Conservation (phyloP, 2,113 vertebrate genomes). For the Collichthys lucidus region DNA sequence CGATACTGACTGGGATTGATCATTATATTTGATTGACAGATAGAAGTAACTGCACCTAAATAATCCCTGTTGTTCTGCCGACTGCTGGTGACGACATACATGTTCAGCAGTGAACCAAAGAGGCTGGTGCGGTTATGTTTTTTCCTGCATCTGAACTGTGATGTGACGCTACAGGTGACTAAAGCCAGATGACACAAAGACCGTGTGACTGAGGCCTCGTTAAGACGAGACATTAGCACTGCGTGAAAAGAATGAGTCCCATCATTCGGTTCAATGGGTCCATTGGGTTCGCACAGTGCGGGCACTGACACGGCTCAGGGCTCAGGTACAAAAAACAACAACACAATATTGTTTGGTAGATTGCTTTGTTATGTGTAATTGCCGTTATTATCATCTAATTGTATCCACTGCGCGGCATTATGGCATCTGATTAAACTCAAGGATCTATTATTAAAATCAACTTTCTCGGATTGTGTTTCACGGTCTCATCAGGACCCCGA, state of each 20-base stretch:
- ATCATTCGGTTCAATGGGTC: constrained; percentile 49
- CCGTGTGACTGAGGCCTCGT: constrained; percentile 16
- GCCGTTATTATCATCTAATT: too few relatives aligned
- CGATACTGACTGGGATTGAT: too few relatives aligned
- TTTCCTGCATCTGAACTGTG: too few relatives aligned
- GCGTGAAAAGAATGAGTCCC: background rate
- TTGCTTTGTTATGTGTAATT: constrained; percentile 23
- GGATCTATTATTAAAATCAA: background rate
- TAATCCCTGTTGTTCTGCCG: background rate
- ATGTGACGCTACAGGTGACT: too few relatives aligned
- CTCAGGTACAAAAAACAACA: background rate
- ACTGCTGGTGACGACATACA: background rate
- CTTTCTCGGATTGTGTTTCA: background rate
- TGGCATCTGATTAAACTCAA: background rate
- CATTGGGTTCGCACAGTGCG: constrained; percentile 11
- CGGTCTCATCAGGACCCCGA: background rate
- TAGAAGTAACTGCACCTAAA: background rate
- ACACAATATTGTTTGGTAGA: constrained; percentile 5
- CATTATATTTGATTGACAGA: too few relatives aligned
- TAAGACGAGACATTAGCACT: background rate
- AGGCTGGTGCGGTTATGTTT: too few relatives aligned
- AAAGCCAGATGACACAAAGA: background rate
- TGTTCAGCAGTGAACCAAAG: background rate
- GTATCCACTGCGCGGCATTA: background rate
- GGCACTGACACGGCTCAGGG: constrained; percentile 9